Evolutionary conservation across 2,888 invertebrate species (phyloP).

Genomic region (Xestobium rufovillosum): DNA sequence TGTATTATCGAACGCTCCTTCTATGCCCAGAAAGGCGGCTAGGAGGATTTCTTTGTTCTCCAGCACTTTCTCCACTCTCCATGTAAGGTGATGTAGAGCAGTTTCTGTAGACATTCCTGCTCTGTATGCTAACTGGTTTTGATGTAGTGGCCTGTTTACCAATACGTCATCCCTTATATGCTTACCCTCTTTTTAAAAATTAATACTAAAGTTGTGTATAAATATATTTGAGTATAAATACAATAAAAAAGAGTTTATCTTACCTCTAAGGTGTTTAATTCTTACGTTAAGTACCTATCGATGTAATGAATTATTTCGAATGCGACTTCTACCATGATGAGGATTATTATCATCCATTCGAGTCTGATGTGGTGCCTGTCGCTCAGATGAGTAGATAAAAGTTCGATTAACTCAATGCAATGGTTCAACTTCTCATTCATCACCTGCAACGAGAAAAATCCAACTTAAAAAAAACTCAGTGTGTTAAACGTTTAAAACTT

Average conservation of each 20-base stretch:
- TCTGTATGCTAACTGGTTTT: no score
- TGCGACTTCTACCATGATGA: slow-evolving; percentile 91
- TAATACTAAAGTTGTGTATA: neutral
- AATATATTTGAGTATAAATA: slow-evolving; percentile 1
- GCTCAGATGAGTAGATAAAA: slow-evolving; percentile 82
- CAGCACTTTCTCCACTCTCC: no score
- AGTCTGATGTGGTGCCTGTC: slow-evolving; percentile 88
- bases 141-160: no score
- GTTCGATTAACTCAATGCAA: slow-evolving; percentile 85
- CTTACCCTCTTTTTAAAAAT: no score
- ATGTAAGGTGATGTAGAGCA: no score
- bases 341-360: slow-evolving; percentile 95
- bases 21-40: no score
- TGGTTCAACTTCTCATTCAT: slow-evolving; percentile 94
- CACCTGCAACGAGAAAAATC: no score
- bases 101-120: no score
- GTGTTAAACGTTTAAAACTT: slow-evolving; percentile 21
- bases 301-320: slow-evolving; percentile 75
- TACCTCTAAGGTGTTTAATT: neutral
- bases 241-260: neutral
- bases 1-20: no score
- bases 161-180: no score
- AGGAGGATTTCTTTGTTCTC: no score
- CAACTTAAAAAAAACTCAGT: no score
- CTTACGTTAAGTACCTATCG: slow-evolving; percentile 49